Base-by-base conservation (phyloP, 2,113 vertebrate genomes). In the Dasypus novemcinctus region DNA sequence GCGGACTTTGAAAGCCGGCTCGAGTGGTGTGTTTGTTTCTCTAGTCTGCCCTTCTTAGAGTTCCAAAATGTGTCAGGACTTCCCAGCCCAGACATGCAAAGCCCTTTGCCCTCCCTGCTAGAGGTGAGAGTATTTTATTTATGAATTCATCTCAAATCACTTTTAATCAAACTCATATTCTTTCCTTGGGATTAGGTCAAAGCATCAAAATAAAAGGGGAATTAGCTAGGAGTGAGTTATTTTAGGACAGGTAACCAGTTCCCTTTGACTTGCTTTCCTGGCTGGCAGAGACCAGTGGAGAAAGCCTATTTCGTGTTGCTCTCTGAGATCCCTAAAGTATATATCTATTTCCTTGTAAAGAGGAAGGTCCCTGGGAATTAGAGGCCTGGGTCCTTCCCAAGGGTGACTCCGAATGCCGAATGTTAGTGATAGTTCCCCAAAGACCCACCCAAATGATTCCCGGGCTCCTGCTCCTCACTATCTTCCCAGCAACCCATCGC, bases 61-160 rank as follows among this genome's bases (percentile, higher is more conserved):
- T 79, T 97, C 87, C 72, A 95, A 78, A 95, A 74, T 78, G 81
- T 97, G 87, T 93, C 94, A 96, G 97, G 81, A 69, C 95, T 93
- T 80, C 96, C 93, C 95, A 71, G 93, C 76, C 94, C 96, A 97
- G 96, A 96, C 96, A 95, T 52, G 94, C 80, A 97, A 94, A 97
- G 94, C 91, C 94, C 91, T 97, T 94, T 97, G 95, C 94, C 95
- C 96, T 97, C 96, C 75, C 61, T 76, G 87, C 84, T 71, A 59
- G 93, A 94, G 87, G 96, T 94, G 95, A 97, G 95, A 79, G 61
- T 27, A 94, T 96, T 96, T 97, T 95, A 96, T 94, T 93, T 97
- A 97, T 95, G 93, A 96, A 97, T 97, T 96, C 97, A 96, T 96
- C 80, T 96, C 91, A 97, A 95, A 87, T 96, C 75, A 94, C 79